These are phyloP conservation scores for Patella caerulea DNA, from an alignment of 2,888 invertebrate species.

Conservation along the genomic window DNA sequence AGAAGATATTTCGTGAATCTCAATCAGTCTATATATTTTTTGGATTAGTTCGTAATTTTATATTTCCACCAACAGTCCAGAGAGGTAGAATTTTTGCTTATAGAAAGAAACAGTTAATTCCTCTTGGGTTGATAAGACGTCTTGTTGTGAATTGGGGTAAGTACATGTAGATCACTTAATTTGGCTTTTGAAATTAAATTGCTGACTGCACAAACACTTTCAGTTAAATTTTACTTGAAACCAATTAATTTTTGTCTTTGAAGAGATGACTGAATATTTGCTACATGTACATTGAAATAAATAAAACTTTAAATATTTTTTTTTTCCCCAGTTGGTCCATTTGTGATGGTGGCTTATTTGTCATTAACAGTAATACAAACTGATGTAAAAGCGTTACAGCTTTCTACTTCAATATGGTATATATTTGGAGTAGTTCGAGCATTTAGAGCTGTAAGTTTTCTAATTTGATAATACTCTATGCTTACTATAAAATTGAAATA, in stretches of 20 bases:
- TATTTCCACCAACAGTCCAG: constrained; percentile 55
- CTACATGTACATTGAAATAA: neutral
- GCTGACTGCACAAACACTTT: no score
- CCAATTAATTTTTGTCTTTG: no score
- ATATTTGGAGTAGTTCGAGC: constrained; percentile 59
- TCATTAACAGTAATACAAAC: constrained; percentile 46
- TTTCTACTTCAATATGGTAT: constrained; percentile 50
- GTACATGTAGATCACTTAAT: constrained; percentile 15
- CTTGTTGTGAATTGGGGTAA: constrained; percentile 62
- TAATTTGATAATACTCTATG: no score
- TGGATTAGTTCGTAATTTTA: constrained; percentile 59
- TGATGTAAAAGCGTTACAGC: constrained; percentile 40
- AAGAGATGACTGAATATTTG: no score
- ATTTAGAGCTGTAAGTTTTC: constrained; percentile 62
- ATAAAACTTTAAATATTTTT: neutral
- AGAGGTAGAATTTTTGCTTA: constrained; percentile 38
- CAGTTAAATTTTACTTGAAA: no score
- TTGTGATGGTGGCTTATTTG: constrained; percentile 61
- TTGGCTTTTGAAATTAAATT: no score
- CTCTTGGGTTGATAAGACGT: constrained; percentile 56
- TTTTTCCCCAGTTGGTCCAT: constrained; percentile 56
- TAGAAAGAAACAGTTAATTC: constrained; percentile 49
- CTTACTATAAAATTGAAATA: no score
- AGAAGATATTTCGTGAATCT: constrained; percentile 58
- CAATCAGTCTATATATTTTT: constrained; percentile 63